A percentile compares a stretch with the other conserved stretches of the same genome.
These are phyloP conservation scores for Eulemur albifrons DNA, from an alignment of 2,797 vertebrate species.

Conservation along the genomic window DNA sequence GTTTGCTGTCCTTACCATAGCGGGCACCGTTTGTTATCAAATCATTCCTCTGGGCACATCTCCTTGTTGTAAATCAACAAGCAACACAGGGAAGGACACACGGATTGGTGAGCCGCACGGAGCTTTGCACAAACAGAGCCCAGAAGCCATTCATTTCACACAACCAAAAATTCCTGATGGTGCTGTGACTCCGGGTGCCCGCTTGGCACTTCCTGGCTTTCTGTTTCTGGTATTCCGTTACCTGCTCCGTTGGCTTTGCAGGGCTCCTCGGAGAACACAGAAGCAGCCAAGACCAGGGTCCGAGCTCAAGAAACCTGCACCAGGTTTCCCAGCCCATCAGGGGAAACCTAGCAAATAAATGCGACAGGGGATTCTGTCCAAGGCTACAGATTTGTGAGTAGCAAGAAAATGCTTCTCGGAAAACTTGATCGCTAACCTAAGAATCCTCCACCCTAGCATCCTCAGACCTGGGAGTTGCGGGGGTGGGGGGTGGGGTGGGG, in stretches of 20 bases:
- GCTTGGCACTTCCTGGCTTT: constrained; percentile 13
- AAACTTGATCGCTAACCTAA: constrained; percentile 24
- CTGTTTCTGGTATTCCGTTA: neutral
- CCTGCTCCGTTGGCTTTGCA: neutral
- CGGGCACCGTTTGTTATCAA: neutral
- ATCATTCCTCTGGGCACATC: constrained; percentile 31
- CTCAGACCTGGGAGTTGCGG: neutral
- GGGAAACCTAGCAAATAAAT: neutral
- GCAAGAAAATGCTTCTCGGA: neutral
- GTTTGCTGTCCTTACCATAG: neutral
- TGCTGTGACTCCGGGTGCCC: neutral
- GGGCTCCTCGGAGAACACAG: neutral
- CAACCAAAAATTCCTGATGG: neutral
- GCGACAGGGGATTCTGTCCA: neutral
- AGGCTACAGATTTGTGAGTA: neutral
- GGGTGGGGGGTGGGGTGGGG: neutral
- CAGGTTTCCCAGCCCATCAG: too few relatives aligned
- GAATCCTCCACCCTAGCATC: neutral
- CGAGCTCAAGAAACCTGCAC: neutral
- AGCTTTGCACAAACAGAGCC: neutral
- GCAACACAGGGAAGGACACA: neutral
- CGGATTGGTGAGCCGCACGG: neutral
- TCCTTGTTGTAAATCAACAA: constrained; percentile 40
- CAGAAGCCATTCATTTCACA: neutral
- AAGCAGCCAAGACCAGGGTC: neutral